phyloP scores from a whole-genome alignment of 92 coral and sea anemone species.

The Phenganax marumi region DNA sequence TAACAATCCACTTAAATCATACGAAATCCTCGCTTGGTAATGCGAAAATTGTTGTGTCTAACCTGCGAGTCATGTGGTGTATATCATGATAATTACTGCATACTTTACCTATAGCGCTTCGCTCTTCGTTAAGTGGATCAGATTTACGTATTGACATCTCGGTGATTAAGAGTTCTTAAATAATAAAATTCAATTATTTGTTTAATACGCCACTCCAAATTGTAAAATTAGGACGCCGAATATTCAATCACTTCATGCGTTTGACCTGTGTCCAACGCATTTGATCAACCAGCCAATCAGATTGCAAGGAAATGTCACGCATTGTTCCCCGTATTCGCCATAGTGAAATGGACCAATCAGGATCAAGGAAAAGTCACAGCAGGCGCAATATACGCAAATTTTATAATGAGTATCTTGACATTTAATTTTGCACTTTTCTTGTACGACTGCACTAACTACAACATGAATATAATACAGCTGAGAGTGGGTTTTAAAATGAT shows the following conservation, averaged over 20 bases:
- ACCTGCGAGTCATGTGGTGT: not conserved
- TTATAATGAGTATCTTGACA: constrained; percentile 8
- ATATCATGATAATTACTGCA: not conserved
- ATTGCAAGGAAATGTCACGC: not conserved
- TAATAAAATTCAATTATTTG: constrained; percentile 46
- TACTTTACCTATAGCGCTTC: constrained; percentile 30
- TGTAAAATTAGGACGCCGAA: not conserved
- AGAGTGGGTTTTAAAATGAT: no score
- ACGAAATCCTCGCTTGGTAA: not conserved
- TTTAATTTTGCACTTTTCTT: not conserved
- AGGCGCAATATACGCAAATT: not conserved
- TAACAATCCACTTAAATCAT: constrained; percentile 14
- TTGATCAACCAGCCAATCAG: constrained; percentile 26
- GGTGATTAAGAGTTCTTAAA: constrained; percentile 23
- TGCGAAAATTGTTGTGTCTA: not conserved
- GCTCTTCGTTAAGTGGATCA: constrained; percentile 42
- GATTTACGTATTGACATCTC: constrained; percentile 35
- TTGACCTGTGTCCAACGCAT: constrained; percentile 1
- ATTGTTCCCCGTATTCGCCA: no score
- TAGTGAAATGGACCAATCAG: constrained; percentile 17
- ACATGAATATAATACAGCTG: no score
- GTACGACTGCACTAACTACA: no score
- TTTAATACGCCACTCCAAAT: constrained; percentile 39
- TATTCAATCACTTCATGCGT: constrained; percentile 12
- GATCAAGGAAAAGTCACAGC: not conserved